Conservation (phyloP, 2,113 vertebrate genomes). For the Litocranius walleri region DNA sequence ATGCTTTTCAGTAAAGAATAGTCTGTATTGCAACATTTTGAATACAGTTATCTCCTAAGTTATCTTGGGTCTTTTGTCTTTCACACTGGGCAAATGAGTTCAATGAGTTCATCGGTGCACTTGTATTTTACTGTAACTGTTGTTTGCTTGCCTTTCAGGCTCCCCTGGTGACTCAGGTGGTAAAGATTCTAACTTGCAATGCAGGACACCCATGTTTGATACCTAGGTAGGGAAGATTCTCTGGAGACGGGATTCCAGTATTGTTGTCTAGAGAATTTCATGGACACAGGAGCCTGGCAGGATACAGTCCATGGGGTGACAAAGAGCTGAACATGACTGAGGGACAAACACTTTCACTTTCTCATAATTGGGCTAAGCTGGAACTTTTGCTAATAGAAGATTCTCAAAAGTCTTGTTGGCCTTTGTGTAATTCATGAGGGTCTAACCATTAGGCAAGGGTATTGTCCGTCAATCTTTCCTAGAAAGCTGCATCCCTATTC, state of each 20-base stretch:
- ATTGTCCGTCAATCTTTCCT: neutral
- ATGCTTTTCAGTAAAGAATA: neutral
- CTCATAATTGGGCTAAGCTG: neutral
- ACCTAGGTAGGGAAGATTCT: neutral
- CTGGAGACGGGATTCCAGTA: neutral
- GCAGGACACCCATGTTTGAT: neutral
- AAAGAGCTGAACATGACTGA: neutral
- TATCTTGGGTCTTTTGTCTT: neutral
- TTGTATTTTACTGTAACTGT: neutral
- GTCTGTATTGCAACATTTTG: neutral
- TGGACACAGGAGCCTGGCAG: neutral
- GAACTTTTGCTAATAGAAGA: neutral
- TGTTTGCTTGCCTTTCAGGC: neutral
- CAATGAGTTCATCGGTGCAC: neutral
- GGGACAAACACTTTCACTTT: neutral
- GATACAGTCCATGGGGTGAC: neutral
- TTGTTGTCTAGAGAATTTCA: neutral
- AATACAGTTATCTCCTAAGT: neutral
- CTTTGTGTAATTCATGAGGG: neutral
- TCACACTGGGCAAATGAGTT: neutral
- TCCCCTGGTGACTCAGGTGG: neutral
- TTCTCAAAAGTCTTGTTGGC: neutral
- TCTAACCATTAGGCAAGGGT: neutral
- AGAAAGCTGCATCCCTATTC: neutral
- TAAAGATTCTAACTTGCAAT: neutral